A percentile compares a stretch with the other conserved stretches of the same genome.
phyloP scores from a whole-genome alignment of 2,113 vertebrate genomes.

The Willisornis vidua region DNA sequence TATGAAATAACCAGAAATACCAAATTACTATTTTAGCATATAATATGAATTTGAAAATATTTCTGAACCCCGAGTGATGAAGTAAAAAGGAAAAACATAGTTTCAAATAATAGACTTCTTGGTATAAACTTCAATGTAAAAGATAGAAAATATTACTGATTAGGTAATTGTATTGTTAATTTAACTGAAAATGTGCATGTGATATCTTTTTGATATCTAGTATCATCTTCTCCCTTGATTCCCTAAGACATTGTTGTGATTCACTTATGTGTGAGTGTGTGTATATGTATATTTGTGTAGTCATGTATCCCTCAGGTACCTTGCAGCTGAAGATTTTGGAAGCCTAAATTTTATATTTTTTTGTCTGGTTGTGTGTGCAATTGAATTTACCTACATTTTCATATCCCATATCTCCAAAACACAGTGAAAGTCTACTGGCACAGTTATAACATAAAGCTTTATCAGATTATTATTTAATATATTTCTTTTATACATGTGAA shows the following conservation, averaged over 20 bases:
- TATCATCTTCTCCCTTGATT: neutral
- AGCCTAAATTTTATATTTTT: neutral
- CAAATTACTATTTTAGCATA: neutral
- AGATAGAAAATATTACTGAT: neutral
- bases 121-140: neutral
- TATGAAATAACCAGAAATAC: neutral
- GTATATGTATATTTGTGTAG: neutral
- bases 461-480: neutral
- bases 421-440: neutral
- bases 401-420: neutral
- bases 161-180: neutral
- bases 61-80: neutral
- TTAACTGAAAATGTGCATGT: neutral
- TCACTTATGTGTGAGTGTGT: neutral
- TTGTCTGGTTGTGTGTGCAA: neutral
- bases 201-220: neutral
- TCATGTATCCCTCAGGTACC: neutral
- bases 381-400: neutral
- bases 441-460: neutral
- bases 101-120: neutral
- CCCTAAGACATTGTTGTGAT: constrained; percentile 8
- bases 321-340: neutral
- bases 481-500: neutral
- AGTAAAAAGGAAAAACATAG: neutral
- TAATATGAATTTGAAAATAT: neutral